Evolutionary conservation across 2,113 vertebrate genomes (phyloP), one percentile per base, ranked within the genome.

Genomic region (Carassius gibelio): DNA sequence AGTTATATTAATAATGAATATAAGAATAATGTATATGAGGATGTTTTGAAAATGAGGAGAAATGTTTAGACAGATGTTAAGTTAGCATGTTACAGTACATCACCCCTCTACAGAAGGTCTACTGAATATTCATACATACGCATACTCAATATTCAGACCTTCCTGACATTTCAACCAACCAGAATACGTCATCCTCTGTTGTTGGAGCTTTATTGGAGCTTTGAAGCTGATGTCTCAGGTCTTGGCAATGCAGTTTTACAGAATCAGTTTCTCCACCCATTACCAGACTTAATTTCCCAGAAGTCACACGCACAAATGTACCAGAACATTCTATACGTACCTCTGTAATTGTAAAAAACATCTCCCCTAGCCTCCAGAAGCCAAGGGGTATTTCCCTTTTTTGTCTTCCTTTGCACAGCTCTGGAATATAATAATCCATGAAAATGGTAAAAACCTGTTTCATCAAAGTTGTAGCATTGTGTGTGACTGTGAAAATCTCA

Each of bases 221-320:
- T 68, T 48, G 4, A 68, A 68, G 61, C 79, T 81, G 62, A 66
- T 48, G n/a, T 62, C 15, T 76, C 74, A 34, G 74, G 48, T 76
- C 23, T 17, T 76, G 48, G n/a, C 45, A 75, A 3, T 17, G 2
- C 14, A 75, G 50, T 48, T 30, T 75, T 75, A 19, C 68, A 42
- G 19, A 42, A 42, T 21, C 68, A 42, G 68, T 17, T 52, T 52
- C 34, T 61, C 19, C 55, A 62, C 36, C 76, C 34, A 79, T 79
- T 79, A 79, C 77, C 77, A 79, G 57, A 55, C 26, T 76, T 76
- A 76, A 76, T 76, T 76, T 76, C 75, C 75, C 75, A 76, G 75
- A 76, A 76, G 75, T 55, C 75, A 76, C 77, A n/a, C 11, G 15
- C 55, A 79, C 76, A 38, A 42, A 42, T 11, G 48, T 76, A 75